A percentile compares a stretch with the other conserved stretches of the same genome.
These are phyloP conservation scores for Sarcoramphus papa DNA, from an alignment of 2,797 vertebrate genomes.

Conservation along the genomic window DNA sequence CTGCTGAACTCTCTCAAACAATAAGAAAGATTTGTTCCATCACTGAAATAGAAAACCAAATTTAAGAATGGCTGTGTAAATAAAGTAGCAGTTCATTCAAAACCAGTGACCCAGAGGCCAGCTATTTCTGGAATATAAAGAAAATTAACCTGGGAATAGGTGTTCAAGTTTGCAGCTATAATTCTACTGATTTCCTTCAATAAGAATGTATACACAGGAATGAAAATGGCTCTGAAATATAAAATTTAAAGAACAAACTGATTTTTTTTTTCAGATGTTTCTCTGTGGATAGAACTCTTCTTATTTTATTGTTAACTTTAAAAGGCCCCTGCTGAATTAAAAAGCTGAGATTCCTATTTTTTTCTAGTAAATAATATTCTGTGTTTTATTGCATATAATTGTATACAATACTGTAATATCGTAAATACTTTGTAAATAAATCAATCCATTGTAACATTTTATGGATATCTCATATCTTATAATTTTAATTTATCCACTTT, in stretches of 20 bases:
- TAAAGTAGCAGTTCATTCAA: conserved; percentile 43
- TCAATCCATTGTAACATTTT: background rate
- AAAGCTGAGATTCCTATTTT: background rate
- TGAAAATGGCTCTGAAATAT: background rate
- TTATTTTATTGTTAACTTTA: background rate
- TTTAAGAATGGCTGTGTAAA: conserved; percentile 57
- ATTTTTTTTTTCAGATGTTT: background rate
- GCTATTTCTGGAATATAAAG: conserved; percentile 34
- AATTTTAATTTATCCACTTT: background rate
- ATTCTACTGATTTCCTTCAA: background rate
- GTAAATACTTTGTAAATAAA: background rate
- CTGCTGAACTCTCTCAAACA: conserved; percentile 15
- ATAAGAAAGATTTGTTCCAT: conserved; percentile 28
- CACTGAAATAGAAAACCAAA: conserved; percentile 34
- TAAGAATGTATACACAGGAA: background rate
- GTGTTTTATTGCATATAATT: background rate
- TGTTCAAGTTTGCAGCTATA: background rate
- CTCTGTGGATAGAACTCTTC: background rate
- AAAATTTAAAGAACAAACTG: background rate
- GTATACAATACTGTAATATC: background rate
- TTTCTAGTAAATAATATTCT: background rate
- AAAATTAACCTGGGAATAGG: background rate
- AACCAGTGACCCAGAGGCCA: conserved; percentile 2
- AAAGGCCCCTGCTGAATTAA: background rate
- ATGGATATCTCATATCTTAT: background rate